A percentile compares a stretch with the other conserved stretches of the same genome.
phyloP scores from a whole-genome alignment of 2,113 vertebrate species.

The Notiomystis cincta region DNA sequence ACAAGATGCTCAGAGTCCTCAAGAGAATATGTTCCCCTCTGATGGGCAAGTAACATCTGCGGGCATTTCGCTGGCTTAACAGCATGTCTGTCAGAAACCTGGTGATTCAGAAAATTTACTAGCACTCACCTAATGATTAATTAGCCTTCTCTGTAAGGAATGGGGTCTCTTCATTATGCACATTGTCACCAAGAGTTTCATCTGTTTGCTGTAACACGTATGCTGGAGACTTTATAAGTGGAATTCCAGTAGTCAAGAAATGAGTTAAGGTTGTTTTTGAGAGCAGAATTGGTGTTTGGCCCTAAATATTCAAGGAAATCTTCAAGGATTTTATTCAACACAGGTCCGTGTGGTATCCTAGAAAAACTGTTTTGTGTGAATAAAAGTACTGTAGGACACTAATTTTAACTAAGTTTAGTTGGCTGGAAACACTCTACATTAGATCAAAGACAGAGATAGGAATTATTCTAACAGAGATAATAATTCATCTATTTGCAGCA shows the following conservation, averaged over 20 bases:
- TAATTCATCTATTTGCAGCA: neutral
- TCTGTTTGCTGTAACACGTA: constrained; percentile 19
- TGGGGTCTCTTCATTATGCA: constrained; percentile 46
- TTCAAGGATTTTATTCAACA: neutral
- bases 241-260: neutral
- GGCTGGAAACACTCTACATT: neutral
- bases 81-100: constrained; percentile 54
- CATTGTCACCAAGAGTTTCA: constrained; percentile 49
- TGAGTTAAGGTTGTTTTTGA: neutral
- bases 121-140: constrained; percentile 71
- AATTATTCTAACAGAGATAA: neutral
- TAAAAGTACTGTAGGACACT: neutral
- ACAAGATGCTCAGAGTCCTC: constrained; percentile 33
- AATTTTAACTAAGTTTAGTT: neutral
- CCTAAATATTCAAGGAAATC: neutral
- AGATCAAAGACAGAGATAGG: neutral
- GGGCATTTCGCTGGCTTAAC: constrained; percentile 51
- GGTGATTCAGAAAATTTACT: constrained; percentile 71
- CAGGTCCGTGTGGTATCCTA: neutral
- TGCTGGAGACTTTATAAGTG: neutral
- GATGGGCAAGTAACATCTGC: constrained; percentile 56
- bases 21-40: constrained; percentile 42
- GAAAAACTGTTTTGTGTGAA: neutral
- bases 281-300: neutral
- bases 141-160: constrained; percentile 60